Conservation (phyloP, 2,797 vertebrate species). For the Masticophis lateralis region DNA sequence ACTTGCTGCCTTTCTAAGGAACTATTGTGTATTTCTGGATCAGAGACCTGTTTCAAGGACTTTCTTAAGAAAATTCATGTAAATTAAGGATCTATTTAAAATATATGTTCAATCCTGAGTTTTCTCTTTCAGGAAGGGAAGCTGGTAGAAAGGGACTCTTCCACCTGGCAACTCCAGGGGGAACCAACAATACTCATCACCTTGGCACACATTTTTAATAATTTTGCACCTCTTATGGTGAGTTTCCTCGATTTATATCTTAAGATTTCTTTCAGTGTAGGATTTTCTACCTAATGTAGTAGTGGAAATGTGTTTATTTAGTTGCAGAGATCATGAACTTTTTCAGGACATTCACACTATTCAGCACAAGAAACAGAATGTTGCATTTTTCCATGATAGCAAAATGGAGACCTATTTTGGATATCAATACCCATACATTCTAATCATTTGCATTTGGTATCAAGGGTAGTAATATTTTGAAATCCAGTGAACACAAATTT, state of each 20-base stretch:
- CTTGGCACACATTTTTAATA: constrained; percentile 90
- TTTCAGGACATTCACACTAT: not conserved
- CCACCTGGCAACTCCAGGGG: constrained; percentile 84
- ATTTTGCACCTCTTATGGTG: constrained; percentile 93
- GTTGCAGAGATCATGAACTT: not conserved
- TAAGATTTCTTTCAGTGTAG: not conserved
- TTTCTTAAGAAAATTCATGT: not conserved
- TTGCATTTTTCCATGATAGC: not conserved
- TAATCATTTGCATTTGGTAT: not conserved
- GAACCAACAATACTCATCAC: constrained; percentile 88
- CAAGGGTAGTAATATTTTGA: not conserved
- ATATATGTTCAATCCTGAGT: not conserved
- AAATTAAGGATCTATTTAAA: constrained; percentile 2
- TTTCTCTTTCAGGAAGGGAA: constrained; percentile 81
- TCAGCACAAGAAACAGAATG: not conserved
- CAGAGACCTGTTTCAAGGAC: not conserved
- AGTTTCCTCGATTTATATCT: constrained; percentile 47
- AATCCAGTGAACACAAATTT: not conserved
- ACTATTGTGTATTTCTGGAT: not conserved
- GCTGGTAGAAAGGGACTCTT: constrained; percentile 79
- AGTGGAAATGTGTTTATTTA: not conserved
- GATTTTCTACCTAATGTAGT: not conserved
- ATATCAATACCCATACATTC: not conserved
- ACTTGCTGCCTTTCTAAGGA: not conserved
- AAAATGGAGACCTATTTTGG: not conserved